A percentile compares a stretch with the other conserved stretches of the same genome.
Conservation (phyloP, 2,797 vertebrate genomes). For the Malacoraja senta region DNA sequence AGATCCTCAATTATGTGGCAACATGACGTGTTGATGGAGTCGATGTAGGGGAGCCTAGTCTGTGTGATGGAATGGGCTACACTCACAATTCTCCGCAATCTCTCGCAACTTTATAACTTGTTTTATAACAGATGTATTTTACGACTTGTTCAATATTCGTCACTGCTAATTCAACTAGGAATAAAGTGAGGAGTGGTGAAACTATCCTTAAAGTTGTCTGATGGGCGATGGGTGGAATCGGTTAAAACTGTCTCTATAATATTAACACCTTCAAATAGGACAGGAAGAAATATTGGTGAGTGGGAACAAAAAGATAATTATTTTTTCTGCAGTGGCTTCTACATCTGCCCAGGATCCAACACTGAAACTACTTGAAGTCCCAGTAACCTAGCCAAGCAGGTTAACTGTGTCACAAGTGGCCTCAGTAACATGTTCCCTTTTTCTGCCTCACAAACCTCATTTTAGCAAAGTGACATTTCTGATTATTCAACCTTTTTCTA, state of each 20-base stretch:
- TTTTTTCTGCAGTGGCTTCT: not conserved
- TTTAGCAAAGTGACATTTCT: slow-evolving; percentile 48
- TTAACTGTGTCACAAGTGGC: slow-evolving; percentile 1
- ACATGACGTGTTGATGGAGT: no score
- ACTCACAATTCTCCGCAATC: no score
- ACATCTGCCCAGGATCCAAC: not conserved
- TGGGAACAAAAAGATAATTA: not conserved
- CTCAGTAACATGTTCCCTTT: not conserved
- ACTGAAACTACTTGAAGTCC: not conserved
- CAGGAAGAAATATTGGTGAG: not conserved
- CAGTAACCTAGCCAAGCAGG: not conserved
- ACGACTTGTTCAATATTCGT: not conserved
- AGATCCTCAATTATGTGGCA: no score
- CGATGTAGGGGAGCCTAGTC: no score
- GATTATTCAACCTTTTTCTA: slow-evolving; percentile 65
- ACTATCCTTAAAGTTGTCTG: not conserved
- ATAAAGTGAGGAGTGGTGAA: not conserved
- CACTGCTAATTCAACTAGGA: not conserved
- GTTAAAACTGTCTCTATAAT: not conserved
- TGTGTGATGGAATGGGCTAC: no score
- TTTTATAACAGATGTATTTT: not conserved
- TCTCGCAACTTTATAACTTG: no score
- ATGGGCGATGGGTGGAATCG: not conserved
- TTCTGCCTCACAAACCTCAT: not conserved
- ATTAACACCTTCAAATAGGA: not conserved